Evolutionary conservation across 2,888 invertebrate species (phyloP).

Genomic region (Drosophila anomalata): DNA sequence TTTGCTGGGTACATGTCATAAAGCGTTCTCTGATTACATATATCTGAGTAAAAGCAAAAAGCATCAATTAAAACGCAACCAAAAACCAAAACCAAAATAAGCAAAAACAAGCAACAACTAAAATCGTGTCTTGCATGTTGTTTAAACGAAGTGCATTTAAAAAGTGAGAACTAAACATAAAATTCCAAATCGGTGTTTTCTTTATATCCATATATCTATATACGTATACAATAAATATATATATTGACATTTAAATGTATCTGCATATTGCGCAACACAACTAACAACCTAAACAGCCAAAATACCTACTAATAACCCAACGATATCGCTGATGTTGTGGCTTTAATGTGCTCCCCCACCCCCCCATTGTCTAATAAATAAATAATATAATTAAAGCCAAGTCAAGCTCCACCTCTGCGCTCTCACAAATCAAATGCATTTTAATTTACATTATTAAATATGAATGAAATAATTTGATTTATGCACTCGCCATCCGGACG

Average conservation of each 20-base stretch:
- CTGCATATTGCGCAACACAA: constrained; percentile 41
- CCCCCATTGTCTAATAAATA: constrained; percentile 11
- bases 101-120: constrained; percentile 26
- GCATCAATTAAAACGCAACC: constrained; percentile 35
- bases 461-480: constrained; percentile 58
- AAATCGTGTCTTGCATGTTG: constrained; percentile 48
- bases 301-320: constrained; percentile 30
- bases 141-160: constrained; percentile 59
- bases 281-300: constrained; percentile 48
- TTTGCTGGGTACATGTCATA: constrained; percentile 79
- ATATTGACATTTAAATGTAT: constrained; percentile 40
- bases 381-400: constrained; percentile 38
- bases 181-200: constrained; percentile 49
- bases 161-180: constrained; percentile 40
- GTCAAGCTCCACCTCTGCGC: constrained; percentile 8
- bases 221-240: constrained; percentile 31
- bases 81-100: constrained; percentile 32
- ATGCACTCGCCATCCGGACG: constrained; percentile 51
- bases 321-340: constrained; percentile 31
- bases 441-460: constrained; percentile 48
- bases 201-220: constrained; percentile 40
- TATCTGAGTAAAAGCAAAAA: constrained; percentile 42
- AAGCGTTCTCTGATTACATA: constrained; percentile 51
- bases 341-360: constrained; percentile 38
- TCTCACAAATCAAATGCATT: constrained; percentile 41